These are phyloP conservation scores for Knipowitschia caucasica DNA, from an alignment of 2,797 vertebrate genomes.

Conservation along the genomic window DNA sequence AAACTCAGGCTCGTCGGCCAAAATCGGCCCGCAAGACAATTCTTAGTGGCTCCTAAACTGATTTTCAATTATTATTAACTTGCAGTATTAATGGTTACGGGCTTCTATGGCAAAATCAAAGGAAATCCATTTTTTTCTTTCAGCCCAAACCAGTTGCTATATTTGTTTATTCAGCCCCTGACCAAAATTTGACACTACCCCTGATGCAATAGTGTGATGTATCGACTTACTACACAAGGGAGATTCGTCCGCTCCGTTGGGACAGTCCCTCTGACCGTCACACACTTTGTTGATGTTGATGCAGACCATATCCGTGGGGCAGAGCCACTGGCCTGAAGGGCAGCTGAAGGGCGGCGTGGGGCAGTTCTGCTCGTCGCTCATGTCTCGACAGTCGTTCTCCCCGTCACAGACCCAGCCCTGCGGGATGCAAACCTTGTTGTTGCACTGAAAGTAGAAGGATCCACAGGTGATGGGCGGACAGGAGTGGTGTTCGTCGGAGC, in stretches of 20 bases:
- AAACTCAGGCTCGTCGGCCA: too few relatives aligned
- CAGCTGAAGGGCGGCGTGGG: slow-evolving; percentile 86
- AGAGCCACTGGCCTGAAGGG: slow-evolving; percentile 85
- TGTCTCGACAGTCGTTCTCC: slow-evolving; percentile 90
- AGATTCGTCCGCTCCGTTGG: slow-evolving; percentile 92
- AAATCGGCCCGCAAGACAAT: too few relatives aligned
- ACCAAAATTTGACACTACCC: too few relatives aligned
- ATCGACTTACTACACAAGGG: slow-evolving; percentile 89
- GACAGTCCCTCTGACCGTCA: slow-evolving; percentile 84
- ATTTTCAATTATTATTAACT: too few relatives aligned
- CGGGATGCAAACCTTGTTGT: slow-evolving; percentile 85
- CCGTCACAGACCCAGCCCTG: slow-evolving; percentile 86
- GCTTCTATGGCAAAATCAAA: too few relatives aligned
- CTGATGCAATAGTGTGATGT: too few relatives aligned
- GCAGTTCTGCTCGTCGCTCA: slow-evolving; percentile 90
- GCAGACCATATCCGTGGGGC: slow-evolving; percentile 83
- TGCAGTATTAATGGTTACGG: too few relatives aligned
- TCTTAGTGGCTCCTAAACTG: too few relatives aligned
- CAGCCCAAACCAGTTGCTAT: too few relatives aligned
- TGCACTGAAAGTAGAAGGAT: slow-evolving; percentile 79
- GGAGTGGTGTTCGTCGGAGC: slow-evolving; percentile 87
- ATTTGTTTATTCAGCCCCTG: too few relatives aligned
- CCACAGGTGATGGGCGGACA: slow-evolving; percentile 82
- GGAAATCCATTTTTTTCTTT: too few relatives aligned
- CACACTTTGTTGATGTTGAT: slow-evolving; percentile 85